A percentile compares a stretch with the other conserved stretches of the same genome.
These are phyloP conservation scores for Macrophya alboannulata DNA, from an alignment of 2,888 invertebrate genomes.

Conservation along the genomic window DNA sequence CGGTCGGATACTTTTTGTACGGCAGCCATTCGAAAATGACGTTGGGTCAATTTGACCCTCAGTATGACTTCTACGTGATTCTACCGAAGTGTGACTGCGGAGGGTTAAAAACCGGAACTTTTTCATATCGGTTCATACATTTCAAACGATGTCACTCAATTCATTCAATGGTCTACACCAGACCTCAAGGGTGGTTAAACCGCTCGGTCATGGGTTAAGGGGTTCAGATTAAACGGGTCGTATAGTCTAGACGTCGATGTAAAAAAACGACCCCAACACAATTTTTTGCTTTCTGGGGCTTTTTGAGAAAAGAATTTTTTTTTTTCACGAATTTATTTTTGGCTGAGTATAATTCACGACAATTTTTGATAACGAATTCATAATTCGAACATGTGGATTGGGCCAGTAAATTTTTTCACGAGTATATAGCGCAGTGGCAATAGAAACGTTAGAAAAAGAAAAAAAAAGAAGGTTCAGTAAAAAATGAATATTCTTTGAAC, in stretches of 20 bases:
- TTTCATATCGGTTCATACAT: neutral
- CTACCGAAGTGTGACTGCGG: too few relatives aligned
- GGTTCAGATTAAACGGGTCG: neutral
- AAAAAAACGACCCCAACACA: neutral
- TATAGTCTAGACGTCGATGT: constrained; percentile 14
- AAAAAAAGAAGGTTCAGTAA: neutral
- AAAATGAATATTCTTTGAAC: constrained; percentile 29
- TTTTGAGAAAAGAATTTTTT: neutral
- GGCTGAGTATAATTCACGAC: neutral
- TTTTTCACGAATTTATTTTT: neutral
- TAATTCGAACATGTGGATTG: neutral
- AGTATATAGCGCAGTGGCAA: neutral
- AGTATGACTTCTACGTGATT: too few relatives aligned
- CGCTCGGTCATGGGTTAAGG: neutral
- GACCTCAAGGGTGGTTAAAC: neutral
- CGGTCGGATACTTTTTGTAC: too few relatives aligned
- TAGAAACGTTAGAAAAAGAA: neutral
- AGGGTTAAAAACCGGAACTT: neutral
- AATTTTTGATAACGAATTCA: neutral
- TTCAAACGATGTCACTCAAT: neutral
- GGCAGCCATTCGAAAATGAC: too few relatives aligned
- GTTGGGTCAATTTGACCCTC: too few relatives aligned
- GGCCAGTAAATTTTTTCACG: neutral
- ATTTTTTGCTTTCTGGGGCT: neutral
- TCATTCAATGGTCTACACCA: neutral